A percentile compares a stretch with the other conserved stretches of the same genome.
Conservation (phyloP, 92 coral and sea anemone genomes). For the Heteractis magnifica region DNA sequence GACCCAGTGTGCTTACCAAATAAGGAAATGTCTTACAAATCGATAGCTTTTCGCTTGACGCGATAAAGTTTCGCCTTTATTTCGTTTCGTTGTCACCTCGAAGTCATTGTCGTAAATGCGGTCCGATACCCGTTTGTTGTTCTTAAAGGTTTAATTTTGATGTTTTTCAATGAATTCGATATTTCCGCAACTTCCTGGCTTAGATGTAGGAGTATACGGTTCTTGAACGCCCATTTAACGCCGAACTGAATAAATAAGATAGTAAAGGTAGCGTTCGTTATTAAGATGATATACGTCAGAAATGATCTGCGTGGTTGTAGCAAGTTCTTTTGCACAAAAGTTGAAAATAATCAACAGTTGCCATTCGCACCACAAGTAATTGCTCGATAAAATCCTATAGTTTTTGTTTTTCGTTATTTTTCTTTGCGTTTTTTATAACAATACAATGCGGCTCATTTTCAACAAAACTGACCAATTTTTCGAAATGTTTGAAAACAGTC, state of each 20-base stretch:
- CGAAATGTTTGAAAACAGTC: too few species aligned
- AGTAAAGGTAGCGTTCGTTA: too few species aligned
- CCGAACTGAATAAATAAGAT: not conserved
- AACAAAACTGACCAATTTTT: too few species aligned
- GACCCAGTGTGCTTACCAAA: not conserved
- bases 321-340: too few species aligned
- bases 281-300: too few species aligned
- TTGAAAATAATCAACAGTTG: too few species aligned
- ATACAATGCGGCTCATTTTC: too few species aligned
- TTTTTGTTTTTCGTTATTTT: too few species aligned
- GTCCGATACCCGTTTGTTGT: not conserved
- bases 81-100: slow-evolving; percentile 6
- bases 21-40: not conserved
- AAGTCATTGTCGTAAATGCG: not conserved
- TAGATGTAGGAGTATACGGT: not conserved
- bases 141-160: not conserved
- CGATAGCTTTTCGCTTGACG: not conserved
- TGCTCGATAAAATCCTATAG: too few species aligned
- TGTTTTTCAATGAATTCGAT: not conserved
- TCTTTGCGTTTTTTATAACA: too few species aligned
- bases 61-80: not conserved
- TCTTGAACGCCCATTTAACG: not conserved
- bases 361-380: too few species aligned
- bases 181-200: not conserved
- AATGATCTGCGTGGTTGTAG: too few species aligned